phyloP scores from a whole-genome alignment of 2,113 vertebrate species.

The Pomatostomus ruficeps region DNA sequence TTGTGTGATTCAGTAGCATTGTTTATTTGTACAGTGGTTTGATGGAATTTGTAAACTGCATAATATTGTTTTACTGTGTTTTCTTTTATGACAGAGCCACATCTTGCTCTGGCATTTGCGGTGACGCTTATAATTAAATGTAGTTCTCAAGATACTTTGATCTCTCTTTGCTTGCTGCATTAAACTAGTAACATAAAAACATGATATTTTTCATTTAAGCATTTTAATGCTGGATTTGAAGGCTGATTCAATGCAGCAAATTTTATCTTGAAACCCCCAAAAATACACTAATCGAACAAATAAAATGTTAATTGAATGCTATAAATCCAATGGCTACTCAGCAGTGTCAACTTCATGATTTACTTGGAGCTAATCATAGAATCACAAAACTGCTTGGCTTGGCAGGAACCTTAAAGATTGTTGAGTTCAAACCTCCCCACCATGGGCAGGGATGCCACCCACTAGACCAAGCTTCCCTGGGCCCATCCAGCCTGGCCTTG shows the following conservation, averaged over 20 bases:
- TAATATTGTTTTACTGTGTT: slow-evolving; percentile 76
- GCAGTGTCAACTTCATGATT: not conserved
- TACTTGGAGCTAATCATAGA: not conserved
- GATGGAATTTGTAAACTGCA: slow-evolving; percentile 79
- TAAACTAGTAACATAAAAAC: slow-evolving; percentile 48
- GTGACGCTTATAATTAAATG: slow-evolving; percentile 58
- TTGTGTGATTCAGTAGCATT: slow-evolving; percentile 85
- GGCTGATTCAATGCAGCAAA: not conserved
- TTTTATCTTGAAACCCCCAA: not conserved
- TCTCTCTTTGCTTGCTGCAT: slow-evolving; percentile 45
- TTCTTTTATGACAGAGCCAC: slow-evolving; percentile 69
- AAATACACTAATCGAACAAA: not conserved
- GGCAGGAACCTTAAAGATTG: not conserved
- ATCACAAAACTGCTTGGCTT: not conserved
- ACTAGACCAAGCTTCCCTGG: not conserved
- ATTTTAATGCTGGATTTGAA: not conserved
- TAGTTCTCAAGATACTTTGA: slow-evolving; percentile 66
- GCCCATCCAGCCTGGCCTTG: not conserved
- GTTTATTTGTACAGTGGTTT: slow-evolving; percentile 82
- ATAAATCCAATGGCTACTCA: not conserved
- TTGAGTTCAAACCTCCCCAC: not conserved
- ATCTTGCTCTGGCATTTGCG: slow-evolving; percentile 63
- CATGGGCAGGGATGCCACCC: not conserved
- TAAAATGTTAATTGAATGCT: not conserved
- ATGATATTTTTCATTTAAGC: not conserved